These are phyloP conservation scores for Slavum lentiscoides DNA, from an alignment of 2,888 invertebrate genomes.

Conservation along the genomic window DNA sequence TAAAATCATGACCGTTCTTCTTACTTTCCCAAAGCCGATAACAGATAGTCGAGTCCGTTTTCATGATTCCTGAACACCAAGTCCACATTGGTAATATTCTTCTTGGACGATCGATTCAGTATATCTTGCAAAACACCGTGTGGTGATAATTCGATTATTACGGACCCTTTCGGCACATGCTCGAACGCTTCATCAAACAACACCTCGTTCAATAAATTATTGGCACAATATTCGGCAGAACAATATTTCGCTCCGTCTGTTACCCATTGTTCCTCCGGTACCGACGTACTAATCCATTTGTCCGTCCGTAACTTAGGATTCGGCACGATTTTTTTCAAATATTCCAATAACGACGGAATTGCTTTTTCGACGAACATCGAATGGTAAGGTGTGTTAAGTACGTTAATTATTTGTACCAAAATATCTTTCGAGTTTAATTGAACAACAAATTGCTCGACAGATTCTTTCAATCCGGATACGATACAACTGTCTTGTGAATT, in stretches of 20 bases:
- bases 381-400: conserved; percentile 88
- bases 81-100: conserved; percentile 65
- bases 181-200: conserved; percentile 68
- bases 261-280: conserved; percentile 74
- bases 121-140: conserved; percentile 72
- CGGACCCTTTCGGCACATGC: conserved; percentile 67
- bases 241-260: conserved; percentile 68
- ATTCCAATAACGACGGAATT: conserved; percentile 70
- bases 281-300: conserved; percentile 85
- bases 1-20: conserved; percentile 54
- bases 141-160: conserved; percentile 72
- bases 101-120: conserved; percentile 66
- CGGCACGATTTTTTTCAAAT: conserved; percentile 67
- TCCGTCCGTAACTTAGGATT: conserved; percentile 69
- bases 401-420: conserved; percentile 81
- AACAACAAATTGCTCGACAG: conserved; percentile 69
- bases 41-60: conserved; percentile 61
- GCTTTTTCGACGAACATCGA: conserved; percentile 78
- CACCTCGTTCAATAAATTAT: conserved; percentile 73
- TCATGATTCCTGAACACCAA: conserved; percentile 66
- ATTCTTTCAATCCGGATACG: conserved; percentile 82
- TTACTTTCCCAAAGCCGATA: conserved; percentile 62
- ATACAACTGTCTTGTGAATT: conserved; percentile 82
- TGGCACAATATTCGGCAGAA: conserved; percentile 87
- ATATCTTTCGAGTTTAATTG: conserved; percentile 70